phyloP scores from a whole-genome alignment of 1,140 invertebrate genomes.

The Hydropsyche tenuis region DNA sequence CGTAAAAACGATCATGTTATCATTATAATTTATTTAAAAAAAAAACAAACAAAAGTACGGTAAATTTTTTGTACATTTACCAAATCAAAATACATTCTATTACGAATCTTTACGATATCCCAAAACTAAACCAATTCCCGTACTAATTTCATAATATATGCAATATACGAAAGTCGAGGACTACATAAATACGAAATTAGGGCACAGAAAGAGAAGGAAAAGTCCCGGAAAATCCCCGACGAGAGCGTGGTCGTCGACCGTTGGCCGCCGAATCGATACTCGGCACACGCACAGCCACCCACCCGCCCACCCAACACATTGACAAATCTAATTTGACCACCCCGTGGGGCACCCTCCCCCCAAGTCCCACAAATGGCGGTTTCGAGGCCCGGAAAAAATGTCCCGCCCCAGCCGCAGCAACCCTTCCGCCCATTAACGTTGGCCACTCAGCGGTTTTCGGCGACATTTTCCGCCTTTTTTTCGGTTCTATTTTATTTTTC shows the following conservation, averaged over 20 bases:
- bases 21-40: too few relatives aligned
- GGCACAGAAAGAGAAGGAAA: too few relatives aligned
- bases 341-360: not conserved
- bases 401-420: conserved; percentile 34
- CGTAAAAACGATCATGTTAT: too few relatives aligned
- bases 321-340: conserved; percentile 33
- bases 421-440: conserved; percentile 41
- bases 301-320: conserved; percentile 11
- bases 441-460: conserved; percentile 40
- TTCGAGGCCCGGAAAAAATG: conserved; percentile 31
- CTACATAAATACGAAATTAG: too few relatives aligned
- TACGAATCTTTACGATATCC: too few relatives aligned
- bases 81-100: too few relatives aligned
- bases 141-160: too few relatives aligned
- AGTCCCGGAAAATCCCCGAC: not conserved
- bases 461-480: conserved; percentile 34
- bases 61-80: too few relatives aligned
- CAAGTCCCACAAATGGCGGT: conserved; percentile 6
- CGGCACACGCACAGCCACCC: conserved; percentile 7
- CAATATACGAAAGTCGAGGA: too few relatives aligned
- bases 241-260: not conserved
- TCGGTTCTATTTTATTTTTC: not conserved
- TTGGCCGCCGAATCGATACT: conserved; percentile 23
- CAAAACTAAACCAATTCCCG: too few relatives aligned
- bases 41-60: too few relatives aligned